Conservation (phyloP, 2,888 invertebrate species). For the Cosmia trapezina region DNA sequence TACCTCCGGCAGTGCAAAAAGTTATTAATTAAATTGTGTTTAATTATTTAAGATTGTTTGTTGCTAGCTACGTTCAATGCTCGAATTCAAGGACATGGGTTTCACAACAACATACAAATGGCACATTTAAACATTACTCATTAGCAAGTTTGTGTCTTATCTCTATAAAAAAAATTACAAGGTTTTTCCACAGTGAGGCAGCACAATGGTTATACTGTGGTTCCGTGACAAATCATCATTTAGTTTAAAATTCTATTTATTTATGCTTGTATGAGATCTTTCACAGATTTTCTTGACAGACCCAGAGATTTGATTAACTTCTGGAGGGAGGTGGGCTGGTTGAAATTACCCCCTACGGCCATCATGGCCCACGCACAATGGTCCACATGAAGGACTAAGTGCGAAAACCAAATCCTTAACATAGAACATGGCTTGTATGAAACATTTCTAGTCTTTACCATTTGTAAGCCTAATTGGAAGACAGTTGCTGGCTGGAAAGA, state of each 20-base stretch:
- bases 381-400: too few relatives aligned
- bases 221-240: background rate
- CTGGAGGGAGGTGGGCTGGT: too few relatives aligned
- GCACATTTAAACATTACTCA: background rate
- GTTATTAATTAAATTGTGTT: background rate
- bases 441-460: conserved; percentile 88
- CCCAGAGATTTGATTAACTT: too few relatives aligned
- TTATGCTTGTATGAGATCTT: too few relatives aligned
- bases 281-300: too few relatives aligned
- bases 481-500: conserved; percentile 93
- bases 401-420: too few relatives aligned
- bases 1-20: background rate
- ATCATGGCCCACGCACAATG: too few relatives aligned
- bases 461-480: conserved; percentile 95
- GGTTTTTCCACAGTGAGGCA: background rate
- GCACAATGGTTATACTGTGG: background rate
- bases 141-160: conserved; percentile 10
- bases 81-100: conserved; percentile 18
- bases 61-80: background rate
- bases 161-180: background rate
- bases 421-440: background rate
- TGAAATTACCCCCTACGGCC: too few relatives aligned
- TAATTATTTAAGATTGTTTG: background rate
- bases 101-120: background rate
- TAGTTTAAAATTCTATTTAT: too few relatives aligned